Evolutionary conservation across 2,797 vertebrate genomes (phyloP).

Genomic region (Carapus acus): DNA sequence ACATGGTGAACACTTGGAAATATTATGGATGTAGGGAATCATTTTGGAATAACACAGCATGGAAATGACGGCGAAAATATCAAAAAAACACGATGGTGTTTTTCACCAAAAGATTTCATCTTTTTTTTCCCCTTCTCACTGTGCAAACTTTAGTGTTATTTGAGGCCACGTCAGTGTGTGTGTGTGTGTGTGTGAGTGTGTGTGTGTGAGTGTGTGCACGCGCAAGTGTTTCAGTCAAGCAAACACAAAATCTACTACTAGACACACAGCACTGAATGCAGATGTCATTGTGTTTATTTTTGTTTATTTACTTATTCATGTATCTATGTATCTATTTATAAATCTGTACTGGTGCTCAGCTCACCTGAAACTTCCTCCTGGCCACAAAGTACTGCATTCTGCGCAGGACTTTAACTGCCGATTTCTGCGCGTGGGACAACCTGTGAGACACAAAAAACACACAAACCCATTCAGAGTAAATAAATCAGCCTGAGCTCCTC

Average conservation of each 20-base stretch:
- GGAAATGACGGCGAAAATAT: conserved; percentile 32
- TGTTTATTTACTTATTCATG: too few relatives aligned
- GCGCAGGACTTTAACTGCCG: conserved; percentile 83
- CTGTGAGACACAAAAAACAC: conserved; percentile 55
- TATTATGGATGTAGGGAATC: conserved; percentile 28
- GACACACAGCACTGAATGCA: conserved; percentile 48
- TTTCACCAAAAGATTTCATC: conserved; percentile 14
- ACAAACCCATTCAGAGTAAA: conserved; percentile 20
- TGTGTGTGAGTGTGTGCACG: conserved; percentile 4
- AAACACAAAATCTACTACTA: conserved; percentile 43
- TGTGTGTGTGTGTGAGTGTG: conserved; percentile 7
- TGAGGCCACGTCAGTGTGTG: conserved; percentile 3
- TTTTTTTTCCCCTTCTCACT: conserved; percentile 14
- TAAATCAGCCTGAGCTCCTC: conserved; percentile 2
- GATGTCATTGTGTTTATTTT: too few relatives aligned
- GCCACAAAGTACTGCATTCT: conserved; percentile 90
- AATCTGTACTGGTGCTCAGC: too few relatives aligned
- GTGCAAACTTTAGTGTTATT: conserved; percentile 11
- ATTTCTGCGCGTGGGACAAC: conserved; percentile 80
- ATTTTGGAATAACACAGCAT: conserved; percentile 32
- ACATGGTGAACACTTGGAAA: conserved; percentile 42
- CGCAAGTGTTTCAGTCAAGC: conserved; percentile 26
- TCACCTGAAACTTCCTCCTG: conserved; percentile 87
- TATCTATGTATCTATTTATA: too few relatives aligned
- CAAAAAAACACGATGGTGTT: conserved; percentile 28